Percentiles rank a stretch among this genome's conserved stretches.
These are phyloP conservation scores for Drymodes brunneopygia DNA, from an alignment of 2,113 vertebrate genomes.

Conservation along the genomic window DNA sequence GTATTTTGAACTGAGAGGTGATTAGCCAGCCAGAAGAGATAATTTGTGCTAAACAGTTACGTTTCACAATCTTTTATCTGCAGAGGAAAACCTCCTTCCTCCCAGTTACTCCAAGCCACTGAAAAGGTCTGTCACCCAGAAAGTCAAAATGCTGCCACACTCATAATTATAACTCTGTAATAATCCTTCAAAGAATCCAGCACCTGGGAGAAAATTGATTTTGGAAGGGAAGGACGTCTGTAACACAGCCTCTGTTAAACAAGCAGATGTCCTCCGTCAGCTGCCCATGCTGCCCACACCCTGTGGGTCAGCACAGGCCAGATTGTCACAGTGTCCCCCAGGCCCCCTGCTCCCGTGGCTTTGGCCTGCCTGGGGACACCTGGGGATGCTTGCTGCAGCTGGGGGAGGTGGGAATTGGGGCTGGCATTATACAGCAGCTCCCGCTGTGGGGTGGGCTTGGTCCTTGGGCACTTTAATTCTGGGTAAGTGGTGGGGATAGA, in stretches of 20 bases:
- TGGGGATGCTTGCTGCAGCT: background rate
- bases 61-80: background rate
- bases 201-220: background rate
- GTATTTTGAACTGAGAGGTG: background rate
- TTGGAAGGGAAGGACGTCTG: background rate
- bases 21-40: background rate
- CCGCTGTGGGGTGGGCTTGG: accelerated
- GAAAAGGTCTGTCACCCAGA: background rate
- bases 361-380: background rate
- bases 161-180: background rate
- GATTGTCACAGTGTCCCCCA: slow-evolving; percentile 42
- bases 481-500: background rate
- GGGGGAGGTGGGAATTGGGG: background rate
- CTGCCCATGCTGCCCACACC: background rate
- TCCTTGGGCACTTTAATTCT: background rate
- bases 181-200: background rate
- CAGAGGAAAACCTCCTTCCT: background rate
- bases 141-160: background rate
- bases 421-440: background rate
- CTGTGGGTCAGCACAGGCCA: accelerated
- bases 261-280: background rate
- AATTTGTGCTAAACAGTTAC: background rate
- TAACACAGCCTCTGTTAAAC: background rate
- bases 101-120: background rate
- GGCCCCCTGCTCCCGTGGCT: slow-evolving; percentile 61